phyloP scores from a whole-genome alignment of 2,113 vertebrate species.

The Actinemys pallida region DNA sequence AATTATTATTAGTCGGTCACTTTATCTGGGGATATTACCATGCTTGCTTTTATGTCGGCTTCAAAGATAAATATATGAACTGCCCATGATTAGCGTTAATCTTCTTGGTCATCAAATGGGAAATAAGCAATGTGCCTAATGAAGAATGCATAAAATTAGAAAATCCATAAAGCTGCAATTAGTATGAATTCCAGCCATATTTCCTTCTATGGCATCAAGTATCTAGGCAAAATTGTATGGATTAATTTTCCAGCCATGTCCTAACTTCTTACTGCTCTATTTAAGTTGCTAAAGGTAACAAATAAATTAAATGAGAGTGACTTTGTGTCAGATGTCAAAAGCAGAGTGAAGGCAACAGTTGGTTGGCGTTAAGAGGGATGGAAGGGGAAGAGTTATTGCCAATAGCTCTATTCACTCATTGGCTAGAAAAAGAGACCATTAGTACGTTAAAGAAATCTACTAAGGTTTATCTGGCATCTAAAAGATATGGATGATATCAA shows the following conservation, averaged over 20 bases:
- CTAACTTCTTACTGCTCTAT: background rate
- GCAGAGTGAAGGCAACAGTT: background rate
- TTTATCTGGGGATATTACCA: conserved; percentile 19
- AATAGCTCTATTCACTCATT: background rate
- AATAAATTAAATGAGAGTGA: background rate
- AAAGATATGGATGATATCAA: background rate
- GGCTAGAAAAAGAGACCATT: background rate
- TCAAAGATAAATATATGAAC: background rate
- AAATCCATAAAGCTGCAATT: background rate
- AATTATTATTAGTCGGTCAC: conserved; percentile 39
- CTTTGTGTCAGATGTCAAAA: background rate
- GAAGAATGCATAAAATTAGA: background rate
- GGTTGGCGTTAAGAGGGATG: background rate
- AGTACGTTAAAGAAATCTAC: background rate
- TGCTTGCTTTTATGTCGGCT: background rate
- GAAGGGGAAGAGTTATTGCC: background rate
- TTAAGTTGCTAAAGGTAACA: background rate
- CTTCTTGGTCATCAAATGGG: background rate
- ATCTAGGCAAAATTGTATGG: background rate
- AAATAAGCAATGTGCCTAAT: background rate
- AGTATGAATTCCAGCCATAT: background rate
- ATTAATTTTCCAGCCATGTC: background rate
- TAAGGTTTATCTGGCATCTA: background rate
- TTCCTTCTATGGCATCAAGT: background rate
- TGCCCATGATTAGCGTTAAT: background rate